A percentile compares a stretch with the other conserved stretches of the same genome.
Conservation (phyloP, 2,888 invertebrate genomes). For the Agriotes lineatus region DNA sequence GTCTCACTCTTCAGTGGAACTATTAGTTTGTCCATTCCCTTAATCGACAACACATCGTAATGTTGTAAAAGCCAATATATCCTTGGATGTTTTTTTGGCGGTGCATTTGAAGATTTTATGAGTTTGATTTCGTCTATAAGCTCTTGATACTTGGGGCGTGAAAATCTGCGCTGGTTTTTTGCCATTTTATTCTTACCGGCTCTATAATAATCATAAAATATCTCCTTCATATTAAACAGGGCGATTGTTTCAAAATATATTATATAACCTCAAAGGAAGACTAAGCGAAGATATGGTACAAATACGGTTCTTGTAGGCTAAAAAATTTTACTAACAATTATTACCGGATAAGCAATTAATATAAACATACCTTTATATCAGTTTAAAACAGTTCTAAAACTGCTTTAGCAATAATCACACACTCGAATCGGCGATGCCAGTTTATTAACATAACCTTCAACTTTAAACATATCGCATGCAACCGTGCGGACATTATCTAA, state of each 20-base stretch:
- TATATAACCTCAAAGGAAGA: no score
- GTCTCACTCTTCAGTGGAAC: background rate
- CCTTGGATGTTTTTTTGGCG: background rate
- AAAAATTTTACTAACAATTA: no score
- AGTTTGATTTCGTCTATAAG: background rate
- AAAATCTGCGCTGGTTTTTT: background rate
- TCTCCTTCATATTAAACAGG: background rate
- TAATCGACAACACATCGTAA: slow-evolving; percentile 1
- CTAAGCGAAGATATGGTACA: no score
- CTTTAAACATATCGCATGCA: no score
- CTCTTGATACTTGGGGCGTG: background rate
- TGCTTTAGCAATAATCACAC: no score
- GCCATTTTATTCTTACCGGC: background rate
- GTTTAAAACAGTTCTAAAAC: no score
- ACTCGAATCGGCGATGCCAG: no score
- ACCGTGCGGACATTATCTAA: no score
- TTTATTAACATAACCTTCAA: no score
- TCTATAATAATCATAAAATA: background rate
- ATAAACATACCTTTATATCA: no score
- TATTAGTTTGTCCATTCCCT: background rate
- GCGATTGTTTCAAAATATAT: no score
- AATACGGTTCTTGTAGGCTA: background rate
- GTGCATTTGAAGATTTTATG: background rate
- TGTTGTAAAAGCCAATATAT: background rate
- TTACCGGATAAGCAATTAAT: no score